Conservation (phyloP, 2,888 invertebrate species). For the Agrochola lota region DNA sequence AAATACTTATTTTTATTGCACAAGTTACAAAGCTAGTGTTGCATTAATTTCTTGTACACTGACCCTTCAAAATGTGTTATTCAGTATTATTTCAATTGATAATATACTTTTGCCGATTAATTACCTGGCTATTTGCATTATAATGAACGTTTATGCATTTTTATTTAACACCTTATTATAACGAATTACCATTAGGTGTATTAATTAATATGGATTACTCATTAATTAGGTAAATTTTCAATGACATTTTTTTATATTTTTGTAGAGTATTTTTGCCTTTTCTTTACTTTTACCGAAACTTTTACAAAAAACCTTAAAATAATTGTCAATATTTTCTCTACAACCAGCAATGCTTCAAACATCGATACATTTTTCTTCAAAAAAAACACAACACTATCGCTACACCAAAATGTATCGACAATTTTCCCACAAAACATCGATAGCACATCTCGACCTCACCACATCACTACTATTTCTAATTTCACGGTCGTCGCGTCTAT, state of each 20-base stretch:
- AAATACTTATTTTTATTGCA: conserved; percentile 50
- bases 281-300: background rate
- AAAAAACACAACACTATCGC: background rate
- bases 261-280: background rate
- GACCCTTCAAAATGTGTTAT: conserved; percentile 76
- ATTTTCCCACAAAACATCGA: conserved; percentile 33
- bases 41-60: conserved; percentile 76
- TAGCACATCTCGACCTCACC: conserved; percentile 33
- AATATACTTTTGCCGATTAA: conserved; percentile 69
- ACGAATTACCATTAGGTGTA: background rate
- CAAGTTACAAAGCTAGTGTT: conserved; percentile 47
- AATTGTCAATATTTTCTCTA: background rate
- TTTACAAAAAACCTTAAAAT: background rate
- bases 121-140: conserved; percentile 45
- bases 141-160: conserved; percentile 38
- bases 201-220: background rate
- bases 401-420: conserved; percentile 20
- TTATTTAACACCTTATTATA: conserved; percentile 8
- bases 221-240: background rate
- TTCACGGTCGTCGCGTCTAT: conserved; percentile 84
- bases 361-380: background rate
- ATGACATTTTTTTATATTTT: background rate
- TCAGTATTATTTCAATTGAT: conserved; percentile 66
- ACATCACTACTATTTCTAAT: conserved; percentile 88
- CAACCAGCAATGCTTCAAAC: background rate